phyloP scores from a whole-genome alignment of 2,113 vertebrate species.

The Benitochromis conjunctus region DNA sequence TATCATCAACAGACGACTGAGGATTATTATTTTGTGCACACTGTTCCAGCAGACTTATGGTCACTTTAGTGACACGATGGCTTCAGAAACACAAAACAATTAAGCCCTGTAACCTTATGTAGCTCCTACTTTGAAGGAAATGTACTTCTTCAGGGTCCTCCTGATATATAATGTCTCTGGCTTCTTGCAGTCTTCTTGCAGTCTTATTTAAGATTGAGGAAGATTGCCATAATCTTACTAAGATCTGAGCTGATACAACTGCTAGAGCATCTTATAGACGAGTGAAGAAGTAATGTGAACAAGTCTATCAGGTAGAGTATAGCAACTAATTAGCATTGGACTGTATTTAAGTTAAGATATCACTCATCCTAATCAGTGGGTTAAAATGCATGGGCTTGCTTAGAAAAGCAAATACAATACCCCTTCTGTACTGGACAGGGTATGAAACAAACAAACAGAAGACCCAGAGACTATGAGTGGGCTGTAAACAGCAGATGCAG shows the following conservation, averaged over 20 bases:
- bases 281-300: background rate
- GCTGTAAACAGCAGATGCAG: constrained; percentile 51
- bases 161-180: background rate
- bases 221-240: background rate
- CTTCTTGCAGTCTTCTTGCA: background rate
- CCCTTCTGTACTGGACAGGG: background rate
- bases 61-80: background rate
- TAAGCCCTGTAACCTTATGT: background rate
- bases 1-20: background rate
- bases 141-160: background rate
- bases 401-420: background rate
- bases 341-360: background rate
- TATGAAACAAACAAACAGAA: background rate
- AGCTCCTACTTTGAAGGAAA: background rate
- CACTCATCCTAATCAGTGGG: background rate
- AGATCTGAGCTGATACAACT: background rate
- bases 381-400: background rate
- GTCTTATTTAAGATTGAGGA: background rate
- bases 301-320: background rate
- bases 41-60: background rate
- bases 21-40: background rate
- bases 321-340: background rate
- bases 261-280: background rate
- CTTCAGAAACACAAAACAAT: background rate
- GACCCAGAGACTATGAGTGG: background rate